phyloP scores from a whole-genome alignment of 1,140 invertebrate species.

The Andricus grossulariae region DNA sequence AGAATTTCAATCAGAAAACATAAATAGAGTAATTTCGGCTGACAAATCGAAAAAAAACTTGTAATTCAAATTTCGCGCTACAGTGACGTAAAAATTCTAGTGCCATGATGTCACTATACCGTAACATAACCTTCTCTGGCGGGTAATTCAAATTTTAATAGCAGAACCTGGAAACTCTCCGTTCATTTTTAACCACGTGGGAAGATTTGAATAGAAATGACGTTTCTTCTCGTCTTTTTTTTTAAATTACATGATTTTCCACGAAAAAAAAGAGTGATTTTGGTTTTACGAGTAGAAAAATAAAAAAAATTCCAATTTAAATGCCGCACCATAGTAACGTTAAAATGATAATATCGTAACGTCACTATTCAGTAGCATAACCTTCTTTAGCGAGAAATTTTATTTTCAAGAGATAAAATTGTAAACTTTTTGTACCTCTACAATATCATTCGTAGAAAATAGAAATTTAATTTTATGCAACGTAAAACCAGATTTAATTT shows the following conservation, averaged over 20 bases:
- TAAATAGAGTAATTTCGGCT: too few relatives aligned
- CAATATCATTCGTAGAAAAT: neutral
- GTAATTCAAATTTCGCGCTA: neutral
- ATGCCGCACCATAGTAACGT: neutral
- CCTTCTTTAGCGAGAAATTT: neutral
- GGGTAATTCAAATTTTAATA: slow-evolving; percentile 1
- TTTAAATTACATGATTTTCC: too few relatives aligned
- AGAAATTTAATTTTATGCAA: neutral
- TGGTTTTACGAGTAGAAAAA: too few relatives aligned
- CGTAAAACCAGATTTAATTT: neutral
- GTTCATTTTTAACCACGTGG: too few relatives aligned
- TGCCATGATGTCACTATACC: neutral
- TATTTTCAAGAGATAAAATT: neutral
- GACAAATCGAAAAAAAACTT: too few relatives aligned
- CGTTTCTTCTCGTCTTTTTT: neutral
- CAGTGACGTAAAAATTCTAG: neutral
- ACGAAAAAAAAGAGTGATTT: too few relatives aligned
- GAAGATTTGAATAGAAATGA: neutral
- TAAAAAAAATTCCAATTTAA: too few relatives aligned
- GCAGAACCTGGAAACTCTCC: too few relatives aligned
- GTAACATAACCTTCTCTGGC: neutral
- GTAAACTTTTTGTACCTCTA: neutral
- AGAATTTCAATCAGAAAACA: neutral
- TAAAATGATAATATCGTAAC: neutral
- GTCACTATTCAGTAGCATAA: neutral